These are phyloP conservation scores for Rhizoglyphus robini DNA, from an alignment of 1,140 invertebrate species.

Conservation along the genomic window DNA sequence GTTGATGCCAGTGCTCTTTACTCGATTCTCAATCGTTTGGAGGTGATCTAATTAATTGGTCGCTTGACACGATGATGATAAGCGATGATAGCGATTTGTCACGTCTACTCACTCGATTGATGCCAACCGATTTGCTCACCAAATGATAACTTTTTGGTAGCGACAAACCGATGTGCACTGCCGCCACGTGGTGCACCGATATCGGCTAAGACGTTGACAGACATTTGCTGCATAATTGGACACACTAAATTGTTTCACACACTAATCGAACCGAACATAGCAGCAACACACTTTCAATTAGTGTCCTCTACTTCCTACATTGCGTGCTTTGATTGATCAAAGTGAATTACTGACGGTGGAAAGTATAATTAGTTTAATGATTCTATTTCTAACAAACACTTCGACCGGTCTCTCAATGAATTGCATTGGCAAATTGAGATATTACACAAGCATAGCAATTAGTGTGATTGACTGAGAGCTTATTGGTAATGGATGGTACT, in stretches of 20 bases:
- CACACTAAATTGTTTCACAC: slow-evolving; percentile 3
- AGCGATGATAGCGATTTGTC: not conserved
- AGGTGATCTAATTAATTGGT: not conserved
- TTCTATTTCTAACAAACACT: too few relatives aligned
- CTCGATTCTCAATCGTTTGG: slow-evolving; percentile 5
- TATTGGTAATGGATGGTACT: too few relatives aligned
- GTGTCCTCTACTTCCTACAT: not conserved
- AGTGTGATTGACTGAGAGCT: too few relatives aligned
- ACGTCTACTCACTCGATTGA: not conserved
- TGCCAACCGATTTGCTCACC: not conserved
- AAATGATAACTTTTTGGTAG: not conserved
- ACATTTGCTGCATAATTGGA: slow-evolving; percentile 12
- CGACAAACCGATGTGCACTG: slow-evolving; percentile 2
- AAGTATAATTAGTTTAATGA: too few relatives aligned
- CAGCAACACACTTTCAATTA: not conserved
- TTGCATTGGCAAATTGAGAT: too few relatives aligned
- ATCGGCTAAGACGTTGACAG: not conserved
- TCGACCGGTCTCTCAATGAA: too few relatives aligned
- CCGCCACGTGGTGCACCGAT: too few relatives aligned
- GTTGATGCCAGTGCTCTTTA: too few relatives aligned
- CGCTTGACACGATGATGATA: slow-evolving; percentile 10
- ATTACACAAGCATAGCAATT: too few relatives aligned
- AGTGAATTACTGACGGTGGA: too few relatives aligned
- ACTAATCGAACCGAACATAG: not conserved
- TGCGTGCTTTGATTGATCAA: not conserved